These are phyloP conservation scores for Agrypnia vestita DNA, from an alignment of 1,140 invertebrate genomes.

Conservation along the genomic window DNA sequence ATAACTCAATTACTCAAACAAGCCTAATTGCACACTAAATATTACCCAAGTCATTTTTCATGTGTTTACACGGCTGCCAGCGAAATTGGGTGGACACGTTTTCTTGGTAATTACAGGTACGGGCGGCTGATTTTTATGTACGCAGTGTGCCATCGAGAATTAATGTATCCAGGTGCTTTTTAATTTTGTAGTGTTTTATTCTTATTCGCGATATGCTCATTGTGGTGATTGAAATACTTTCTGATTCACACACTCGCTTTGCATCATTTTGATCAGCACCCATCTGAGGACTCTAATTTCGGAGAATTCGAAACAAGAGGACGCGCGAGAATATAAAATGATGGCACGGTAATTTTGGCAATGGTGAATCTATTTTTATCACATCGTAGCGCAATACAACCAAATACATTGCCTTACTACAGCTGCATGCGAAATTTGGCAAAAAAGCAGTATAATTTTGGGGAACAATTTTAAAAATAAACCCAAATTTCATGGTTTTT, in stretches of 20 bases:
- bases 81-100: constrained; percentile 50
- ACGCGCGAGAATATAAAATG: constrained; percentile 13
- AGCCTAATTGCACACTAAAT: constrained; percentile 58
- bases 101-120: constrained; percentile 43
- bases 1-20: constrained; percentile 60
- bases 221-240: constrained; percentile 8
- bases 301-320: not conserved
- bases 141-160: constrained; percentile 18
- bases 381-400: not conserved
- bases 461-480: too few relatives aligned
- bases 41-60: constrained; percentile 52
- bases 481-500: too few relatives aligned
- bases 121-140: constrained; percentile 17
- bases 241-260: constrained; percentile 22
- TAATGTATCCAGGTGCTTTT: constrained; percentile 37
- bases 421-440: too few relatives aligned
- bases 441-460: too few relatives aligned
- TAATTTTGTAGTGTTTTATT: constrained; percentile 19
- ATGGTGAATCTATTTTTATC: constrained; percentile 11
- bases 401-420: not conserved
- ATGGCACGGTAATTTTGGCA: constrained; percentile 1
- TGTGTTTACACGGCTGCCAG: constrained; percentile 27
- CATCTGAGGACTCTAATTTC: constrained; percentile 1
- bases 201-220: constrained; percentile 8
- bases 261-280: constrained; percentile 12